Conservation (phyloP, 2,888 invertebrate species). For the Agrotis puta region DNA sequence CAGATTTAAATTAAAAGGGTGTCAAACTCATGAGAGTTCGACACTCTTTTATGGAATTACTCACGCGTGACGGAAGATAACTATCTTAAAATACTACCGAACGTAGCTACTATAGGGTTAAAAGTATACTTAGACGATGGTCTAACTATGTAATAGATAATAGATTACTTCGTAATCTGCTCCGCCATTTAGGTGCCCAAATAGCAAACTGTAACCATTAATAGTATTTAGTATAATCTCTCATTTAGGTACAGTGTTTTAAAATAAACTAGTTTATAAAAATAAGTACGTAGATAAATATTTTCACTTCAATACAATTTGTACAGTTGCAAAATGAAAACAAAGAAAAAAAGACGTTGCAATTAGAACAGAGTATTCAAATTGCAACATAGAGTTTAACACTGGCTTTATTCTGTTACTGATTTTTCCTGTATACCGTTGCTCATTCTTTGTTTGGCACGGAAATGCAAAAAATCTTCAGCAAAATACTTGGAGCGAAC, state of each 20-base stretch:
- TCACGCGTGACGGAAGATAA: too few species aligned
- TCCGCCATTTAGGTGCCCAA: background rate
- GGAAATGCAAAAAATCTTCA: conserved; percentile 30
- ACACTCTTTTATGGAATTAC: too few species aligned
- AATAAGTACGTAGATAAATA: background rate
- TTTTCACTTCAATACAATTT: background rate
- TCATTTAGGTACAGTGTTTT: background rate
- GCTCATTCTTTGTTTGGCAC: conserved; percentile 26
- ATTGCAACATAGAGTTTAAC: conserved; percentile 27
- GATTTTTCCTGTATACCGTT: conserved; percentile 3
- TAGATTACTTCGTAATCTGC: background rate
- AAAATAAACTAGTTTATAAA: background rate
- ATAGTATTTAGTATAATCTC: background rate
- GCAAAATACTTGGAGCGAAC: conserved; percentile 20
- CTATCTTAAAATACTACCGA: too few species aligned
- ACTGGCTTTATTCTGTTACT: conserved; percentile 14
- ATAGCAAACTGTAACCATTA: too few species aligned
- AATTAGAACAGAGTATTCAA: conserved; percentile 27
- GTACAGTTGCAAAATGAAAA: background rate
- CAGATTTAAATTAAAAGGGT: too few species aligned
- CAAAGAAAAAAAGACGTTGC: background rate
- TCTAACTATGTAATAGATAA: background rate
- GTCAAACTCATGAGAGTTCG: too few species aligned
- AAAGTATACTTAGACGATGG: background rate
- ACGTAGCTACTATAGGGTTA: too few species aligned